Evolutionary conservation across 2,888 invertebrate species (phyloP).

Genomic region (Pyrocoelia pectoralis): DNA sequence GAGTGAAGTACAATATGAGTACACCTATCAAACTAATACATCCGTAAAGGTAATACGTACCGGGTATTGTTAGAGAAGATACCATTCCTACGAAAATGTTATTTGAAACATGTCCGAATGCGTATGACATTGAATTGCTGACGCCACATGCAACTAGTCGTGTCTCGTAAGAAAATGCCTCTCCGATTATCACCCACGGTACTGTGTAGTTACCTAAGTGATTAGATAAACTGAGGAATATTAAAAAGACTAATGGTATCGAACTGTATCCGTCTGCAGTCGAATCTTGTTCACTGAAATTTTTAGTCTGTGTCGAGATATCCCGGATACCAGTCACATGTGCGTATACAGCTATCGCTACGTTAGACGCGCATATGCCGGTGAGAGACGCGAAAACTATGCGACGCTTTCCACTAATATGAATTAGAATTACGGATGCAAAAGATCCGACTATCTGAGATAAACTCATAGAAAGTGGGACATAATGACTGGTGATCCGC

Average conservation of each 20-base stretch:
- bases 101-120: slow-evolving; percentile 78
- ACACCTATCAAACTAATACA: slow-evolving; percentile 69
- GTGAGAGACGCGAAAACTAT: too few relatives aligned
- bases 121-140: slow-evolving; percentile 76
- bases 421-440: too few relatives aligned
- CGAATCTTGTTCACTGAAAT: background rate
- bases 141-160: slow-evolving; percentile 77
- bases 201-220: slow-evolving; percentile 75
- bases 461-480: too few relatives aligned
- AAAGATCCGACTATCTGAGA: too few relatives aligned
- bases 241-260: slow-evolving; percentile 61
- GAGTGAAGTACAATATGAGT: slow-evolving; percentile 69
- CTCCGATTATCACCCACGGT: slow-evolving; percentile 84
- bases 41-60: slow-evolving; percentile 77
- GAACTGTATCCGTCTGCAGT: slow-evolving; percentile 16
- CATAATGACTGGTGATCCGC: slow-evolving; percentile 78
- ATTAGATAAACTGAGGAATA: slow-evolving; percentile 72
- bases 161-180: slow-evolving; percentile 75
- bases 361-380: too few relatives aligned
- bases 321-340: too few relatives aligned
- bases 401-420: too few relatives aligned
- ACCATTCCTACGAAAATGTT: slow-evolving; percentile 76
- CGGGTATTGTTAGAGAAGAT: slow-evolving; percentile 69
- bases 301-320: too few relatives aligned
- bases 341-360: too few relatives aligned